Evolutionary conservation across 2,888 invertebrate genomes (phyloP), one percentile per base, ranked within the genome.

Genomic region (Cerceris rybyensis): DNA sequence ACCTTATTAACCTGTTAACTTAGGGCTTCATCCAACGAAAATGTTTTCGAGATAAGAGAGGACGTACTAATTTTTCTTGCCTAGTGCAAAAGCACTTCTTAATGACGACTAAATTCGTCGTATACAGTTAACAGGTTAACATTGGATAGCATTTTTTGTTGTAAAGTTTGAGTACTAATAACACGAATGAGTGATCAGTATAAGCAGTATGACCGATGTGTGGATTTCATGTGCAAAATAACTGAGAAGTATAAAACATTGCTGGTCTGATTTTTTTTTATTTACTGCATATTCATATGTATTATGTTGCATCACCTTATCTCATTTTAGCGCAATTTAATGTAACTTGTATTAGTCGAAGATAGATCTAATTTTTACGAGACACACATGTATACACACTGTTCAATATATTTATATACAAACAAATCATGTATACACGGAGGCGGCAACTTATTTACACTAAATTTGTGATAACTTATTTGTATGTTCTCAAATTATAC

Each of bases 381-480:
- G 67, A 65, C 5, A 72, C 52, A 57, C 52, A 59, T 74, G 74
- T 46, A 43, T 41, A 1, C 76, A 13, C 59, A 58, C 11, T 7
- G 50, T 68, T 73, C 28, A 70, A 80, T 66, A 71, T 61, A 68
- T 54, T 63, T 77, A 77, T 57, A 63, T 70, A 41, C 60, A 72
- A 66, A 52, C 71, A 58, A 54, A 64, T 61, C 43, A 70, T 76
- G 66, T 82, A 67, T 78, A 78, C 54, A 67, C 63, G 58, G 43
- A 68, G 65, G 52, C 46, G 59, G 63, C 43, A 54, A 74, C 75
- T 79, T 68, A 50, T 76, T 84, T 75, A 67, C 59, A 59, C 49
- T 76, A 78, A 69, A 66, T 85, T 83, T 88, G 84, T 88, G 84
- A 87, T 88, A 88, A 83, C 71, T 86, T 80, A 84, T 86, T 79